A percentile compares a stretch with the other conserved stretches of the same genome.
Conservation (phyloP, 2,888 invertebrate genomes). For the Dexiosoma caninum region DNA sequence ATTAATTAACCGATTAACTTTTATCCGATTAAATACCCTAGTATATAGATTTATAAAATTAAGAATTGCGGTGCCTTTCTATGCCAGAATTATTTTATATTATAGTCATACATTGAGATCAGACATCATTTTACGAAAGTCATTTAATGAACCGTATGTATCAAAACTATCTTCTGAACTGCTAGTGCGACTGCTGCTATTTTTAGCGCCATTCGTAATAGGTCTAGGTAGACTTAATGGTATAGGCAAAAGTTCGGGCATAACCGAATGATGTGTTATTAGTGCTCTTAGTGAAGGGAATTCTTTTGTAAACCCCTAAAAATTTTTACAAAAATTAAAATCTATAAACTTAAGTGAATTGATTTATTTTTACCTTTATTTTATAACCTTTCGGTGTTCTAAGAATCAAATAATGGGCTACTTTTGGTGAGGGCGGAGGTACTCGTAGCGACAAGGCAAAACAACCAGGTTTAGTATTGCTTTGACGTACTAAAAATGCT, state of each 20-base stretch:
- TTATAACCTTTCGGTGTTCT: constrained; percentile 92
- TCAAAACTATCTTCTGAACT: constrained; percentile 82
- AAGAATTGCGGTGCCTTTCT: not conserved
- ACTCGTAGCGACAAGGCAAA: constrained; percentile 95
- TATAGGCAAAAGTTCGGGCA: constrained; percentile 97
- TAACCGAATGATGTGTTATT: constrained; percentile 98
- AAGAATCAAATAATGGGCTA: constrained; percentile 96
- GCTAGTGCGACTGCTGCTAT: constrained; percentile 22
- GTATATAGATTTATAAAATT: not conserved
- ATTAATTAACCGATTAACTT: too few species aligned
- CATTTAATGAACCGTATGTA: constrained; percentile 85
- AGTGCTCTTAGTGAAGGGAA: constrained; percentile 93
- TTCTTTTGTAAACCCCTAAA: constrained; percentile 97
- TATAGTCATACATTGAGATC: constrained; percentile 81
- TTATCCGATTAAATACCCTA: too few species aligned
- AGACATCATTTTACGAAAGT: constrained; percentile 87
- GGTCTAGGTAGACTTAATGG: constrained; percentile 88
- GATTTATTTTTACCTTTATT: constrained; percentile 86
- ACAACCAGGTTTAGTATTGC: constrained; percentile 95
- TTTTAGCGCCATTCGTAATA: constrained; percentile 63
- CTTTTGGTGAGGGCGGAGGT: constrained; percentile 87
- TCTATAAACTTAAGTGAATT: not conserved
- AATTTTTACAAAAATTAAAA: not conserved
- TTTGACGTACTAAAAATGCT: constrained; percentile 96
- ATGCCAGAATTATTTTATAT: constrained; percentile 60